phyloP scores from a whole-genome alignment of 2,797 vertebrate species.

The Enteromius anoplus region DNA sequence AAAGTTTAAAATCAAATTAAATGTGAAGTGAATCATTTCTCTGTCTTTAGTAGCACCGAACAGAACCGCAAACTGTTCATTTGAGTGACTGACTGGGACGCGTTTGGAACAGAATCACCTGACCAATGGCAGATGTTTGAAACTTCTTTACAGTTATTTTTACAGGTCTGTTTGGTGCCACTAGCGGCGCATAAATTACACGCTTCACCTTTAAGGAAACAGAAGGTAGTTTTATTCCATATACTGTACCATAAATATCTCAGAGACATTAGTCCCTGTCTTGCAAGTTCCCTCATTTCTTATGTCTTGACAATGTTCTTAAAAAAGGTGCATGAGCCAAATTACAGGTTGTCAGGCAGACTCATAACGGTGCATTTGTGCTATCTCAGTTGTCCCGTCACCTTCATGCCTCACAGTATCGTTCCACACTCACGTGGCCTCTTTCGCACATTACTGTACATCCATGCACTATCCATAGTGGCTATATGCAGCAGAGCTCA shows the following conservation, averaged over 20 bases:
- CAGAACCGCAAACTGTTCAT: not conserved
- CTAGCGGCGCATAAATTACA: not conserved
- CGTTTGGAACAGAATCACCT: not conserved
- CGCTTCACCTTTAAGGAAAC: not conserved
- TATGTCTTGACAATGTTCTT: slow-evolving; percentile 29
- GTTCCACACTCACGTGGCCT: not conserved
- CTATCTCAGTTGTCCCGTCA: slow-evolving; percentile 10
- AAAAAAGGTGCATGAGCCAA: not conserved
- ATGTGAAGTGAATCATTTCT: not conserved
- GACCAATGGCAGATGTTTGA: not conserved
- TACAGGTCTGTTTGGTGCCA: slow-evolving; percentile 1
- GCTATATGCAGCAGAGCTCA: slow-evolving; percentile 24
- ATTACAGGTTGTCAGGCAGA: not conserved
- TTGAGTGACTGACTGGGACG: not conserved
- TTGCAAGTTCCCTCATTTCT: slow-evolving; percentile 3
- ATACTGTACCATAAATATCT: slow-evolving; percentile 1
- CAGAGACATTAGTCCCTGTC: slow-evolving; percentile 12
- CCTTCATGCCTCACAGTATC: slow-evolving; percentile 14
- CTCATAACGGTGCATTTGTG: slow-evolving; percentile 2
- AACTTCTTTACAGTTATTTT: slow-evolving; percentile 10
- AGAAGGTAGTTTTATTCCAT: slow-evolving; percentile 11
- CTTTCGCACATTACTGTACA: not conserved
- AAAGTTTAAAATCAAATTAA: not conserved
- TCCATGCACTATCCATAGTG: slow-evolving; percentile 39
- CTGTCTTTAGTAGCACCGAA: not conserved